Percentiles rank a stretch among this genome's conserved stretches.
These are phyloP conservation scores for Cordilura impudica DNA, from an alignment of 2,888 invertebrate genomes.

Conservation along the genomic window DNA sequence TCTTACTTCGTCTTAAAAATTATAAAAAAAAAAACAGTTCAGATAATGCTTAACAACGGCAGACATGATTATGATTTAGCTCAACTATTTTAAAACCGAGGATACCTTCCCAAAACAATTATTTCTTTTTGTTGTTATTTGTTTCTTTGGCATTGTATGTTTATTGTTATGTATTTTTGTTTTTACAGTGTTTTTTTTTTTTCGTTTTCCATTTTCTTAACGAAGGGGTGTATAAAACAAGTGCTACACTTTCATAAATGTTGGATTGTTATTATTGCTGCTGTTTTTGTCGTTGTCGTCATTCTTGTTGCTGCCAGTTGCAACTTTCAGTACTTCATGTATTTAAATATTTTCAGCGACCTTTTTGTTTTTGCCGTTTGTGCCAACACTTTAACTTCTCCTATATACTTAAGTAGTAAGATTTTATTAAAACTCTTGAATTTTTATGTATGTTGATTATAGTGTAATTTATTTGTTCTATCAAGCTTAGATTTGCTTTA, in stretches of 20 bases:
- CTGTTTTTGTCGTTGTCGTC: neutral
- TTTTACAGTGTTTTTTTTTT: neutral
- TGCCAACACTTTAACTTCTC: neutral
- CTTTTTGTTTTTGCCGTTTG: neutral
- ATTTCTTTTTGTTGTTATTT: slow-evolving; percentile 9
- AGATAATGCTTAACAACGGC: too few relatives aligned
- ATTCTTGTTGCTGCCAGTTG: neutral
- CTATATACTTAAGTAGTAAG: neutral
- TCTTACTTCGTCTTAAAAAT: too few relatives aligned
- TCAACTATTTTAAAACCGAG: too few relatives aligned
- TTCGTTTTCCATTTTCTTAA: slow-evolving; percentile 17
- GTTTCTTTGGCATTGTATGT: slow-evolving; percentile 42
- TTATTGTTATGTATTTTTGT: slow-evolving; percentile 35
- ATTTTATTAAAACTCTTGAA: neutral
- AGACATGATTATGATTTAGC: too few relatives aligned
- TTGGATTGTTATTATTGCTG: slow-evolving; percentile 14
- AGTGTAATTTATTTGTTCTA: neutral
- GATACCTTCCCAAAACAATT: slow-evolving; percentile 12
- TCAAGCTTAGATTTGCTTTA: slow-evolving; percentile 4
- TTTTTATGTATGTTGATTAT: neutral
- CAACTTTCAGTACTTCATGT: slow-evolving; percentile 1
- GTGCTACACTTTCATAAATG: slow-evolving; percentile 29
- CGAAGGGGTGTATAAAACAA: slow-evolving; percentile 31
- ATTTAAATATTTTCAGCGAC: slow-evolving; percentile 14
- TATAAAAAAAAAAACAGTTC: too few relatives aligned